Conservation (phyloP, 2,888 invertebrate species). For the Neuroscelio doddi region DNA sequence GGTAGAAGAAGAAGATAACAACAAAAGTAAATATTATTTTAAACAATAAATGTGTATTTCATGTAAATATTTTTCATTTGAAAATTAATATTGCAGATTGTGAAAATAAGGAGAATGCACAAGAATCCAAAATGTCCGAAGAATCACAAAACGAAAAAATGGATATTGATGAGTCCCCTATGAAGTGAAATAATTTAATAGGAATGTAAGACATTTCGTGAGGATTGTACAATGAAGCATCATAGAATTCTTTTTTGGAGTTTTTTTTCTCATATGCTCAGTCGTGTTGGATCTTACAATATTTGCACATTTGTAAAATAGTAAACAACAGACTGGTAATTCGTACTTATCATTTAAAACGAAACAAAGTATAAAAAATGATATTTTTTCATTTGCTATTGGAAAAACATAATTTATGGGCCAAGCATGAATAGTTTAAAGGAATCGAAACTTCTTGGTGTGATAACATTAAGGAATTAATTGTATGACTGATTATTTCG, state of each 20-base stretch:
- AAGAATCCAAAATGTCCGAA: no score
- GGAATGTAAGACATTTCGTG: no score
- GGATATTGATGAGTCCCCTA: constrained; percentile 57
- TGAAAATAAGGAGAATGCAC: background rate
- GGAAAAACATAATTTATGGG: no score
- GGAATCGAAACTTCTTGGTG: background rate
- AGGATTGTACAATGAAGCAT: background rate
- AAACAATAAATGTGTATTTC: background rate
- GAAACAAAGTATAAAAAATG: no score
- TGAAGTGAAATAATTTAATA: constrained; percentile 3
- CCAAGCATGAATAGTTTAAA: no score
- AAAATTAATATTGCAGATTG: background rate
- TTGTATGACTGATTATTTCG: background rate
- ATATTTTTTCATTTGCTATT: no score
- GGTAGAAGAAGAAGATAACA: constrained; percentile 32
- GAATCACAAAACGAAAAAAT: constrained; percentile 50
- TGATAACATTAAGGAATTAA: background rate
- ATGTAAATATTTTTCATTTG: background rate
- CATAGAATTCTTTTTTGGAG: background rate
- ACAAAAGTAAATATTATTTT: constrained; percentile 28
- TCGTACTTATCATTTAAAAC: background rate
- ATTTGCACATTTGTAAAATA: background rate
- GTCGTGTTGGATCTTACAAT: background rate
- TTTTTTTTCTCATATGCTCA: background rate
- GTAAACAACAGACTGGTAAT: background rate